These are phyloP conservation scores for Macrosiphum euphorbiae DNA, from an alignment of 2,888 invertebrate species.

Conservation along the genomic window DNA sequence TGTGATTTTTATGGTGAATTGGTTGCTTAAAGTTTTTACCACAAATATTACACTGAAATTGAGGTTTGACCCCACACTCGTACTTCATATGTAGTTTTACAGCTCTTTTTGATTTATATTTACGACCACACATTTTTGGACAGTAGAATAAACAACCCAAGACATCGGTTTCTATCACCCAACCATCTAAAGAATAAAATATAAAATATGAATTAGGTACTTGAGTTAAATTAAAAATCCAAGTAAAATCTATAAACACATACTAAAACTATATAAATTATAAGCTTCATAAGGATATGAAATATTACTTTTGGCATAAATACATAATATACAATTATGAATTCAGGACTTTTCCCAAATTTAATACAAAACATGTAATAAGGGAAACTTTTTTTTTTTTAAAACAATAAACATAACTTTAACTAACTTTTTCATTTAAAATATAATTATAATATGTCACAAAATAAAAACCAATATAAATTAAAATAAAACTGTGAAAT, in stretches of 20 bases:
- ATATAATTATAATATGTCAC: background rate
- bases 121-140: conserved; percentile 63
- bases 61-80: conserved; percentile 76
- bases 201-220: background rate
- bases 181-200: conserved; percentile 39
- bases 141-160: conserved; percentile 43
- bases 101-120: conserved; percentile 65
- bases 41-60: conserved; percentile 83
- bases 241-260: background rate
- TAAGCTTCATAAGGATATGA: background rate
- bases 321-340: background rate
- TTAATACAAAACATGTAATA: background rate
- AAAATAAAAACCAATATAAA: no score
- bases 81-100: conserved; percentile 69
- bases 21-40: conserved; percentile 72
- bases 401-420: background rate
- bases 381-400: background rate
- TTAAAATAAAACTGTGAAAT: no score
- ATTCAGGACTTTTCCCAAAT: background rate
- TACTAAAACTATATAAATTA: background rate
- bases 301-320: conserved; percentile 20
- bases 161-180: background rate
- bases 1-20: conserved; percentile 39
- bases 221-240: background rate
- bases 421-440: background rate